These are phyloP conservation scores for Sinocyclocheilus anshuiensis DNA, from an alignment of 2,113 vertebrate genomes.

Conservation along the genomic window DNA sequence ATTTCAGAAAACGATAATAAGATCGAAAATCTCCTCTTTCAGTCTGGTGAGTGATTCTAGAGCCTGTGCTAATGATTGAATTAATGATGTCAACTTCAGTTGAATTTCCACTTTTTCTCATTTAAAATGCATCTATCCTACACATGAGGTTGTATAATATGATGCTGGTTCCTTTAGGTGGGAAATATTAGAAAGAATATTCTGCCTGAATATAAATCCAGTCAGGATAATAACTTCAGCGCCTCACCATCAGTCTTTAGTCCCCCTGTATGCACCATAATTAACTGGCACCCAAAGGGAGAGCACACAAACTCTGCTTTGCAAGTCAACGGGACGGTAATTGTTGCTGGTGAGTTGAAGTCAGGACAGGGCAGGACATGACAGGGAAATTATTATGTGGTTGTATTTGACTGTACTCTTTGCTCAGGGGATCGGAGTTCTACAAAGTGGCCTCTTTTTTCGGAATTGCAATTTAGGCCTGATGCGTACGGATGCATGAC, in stretches of 20 bases:
- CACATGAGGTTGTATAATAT: not conserved
- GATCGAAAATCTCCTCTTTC: not conserved
- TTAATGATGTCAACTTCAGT: constrained; percentile 13
- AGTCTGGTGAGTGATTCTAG: not conserved
- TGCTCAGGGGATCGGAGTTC: constrained; percentile 56
- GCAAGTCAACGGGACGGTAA: constrained; percentile 72
- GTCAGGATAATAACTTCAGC: constrained; percentile 34
- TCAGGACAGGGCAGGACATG: constrained; percentile 63
- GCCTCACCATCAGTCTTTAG: constrained; percentile 6
- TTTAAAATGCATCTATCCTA: not conserved
- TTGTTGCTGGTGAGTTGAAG: constrained; percentile 65
- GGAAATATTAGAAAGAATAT: constrained; percentile 9
- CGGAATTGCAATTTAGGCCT: constrained; percentile 53
- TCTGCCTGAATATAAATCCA: constrained; percentile 22
- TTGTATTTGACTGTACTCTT: constrained; percentile 65
- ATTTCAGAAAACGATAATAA: not conserved
- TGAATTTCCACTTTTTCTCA: not conserved
- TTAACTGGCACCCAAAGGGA: constrained; percentile 31
- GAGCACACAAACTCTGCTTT: constrained; percentile 61
- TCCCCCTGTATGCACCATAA: constrained; percentile 49
- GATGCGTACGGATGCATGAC: constrained; percentile 60
- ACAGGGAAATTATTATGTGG: constrained; percentile 63
- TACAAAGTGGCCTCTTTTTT: constrained; percentile 60
- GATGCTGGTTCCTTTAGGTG: not conserved
- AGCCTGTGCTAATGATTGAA: not conserved